Evolutionary conservation across 2,797 vertebrate genomes (phyloP).

Genomic region (Sebastes reedi): DNA sequence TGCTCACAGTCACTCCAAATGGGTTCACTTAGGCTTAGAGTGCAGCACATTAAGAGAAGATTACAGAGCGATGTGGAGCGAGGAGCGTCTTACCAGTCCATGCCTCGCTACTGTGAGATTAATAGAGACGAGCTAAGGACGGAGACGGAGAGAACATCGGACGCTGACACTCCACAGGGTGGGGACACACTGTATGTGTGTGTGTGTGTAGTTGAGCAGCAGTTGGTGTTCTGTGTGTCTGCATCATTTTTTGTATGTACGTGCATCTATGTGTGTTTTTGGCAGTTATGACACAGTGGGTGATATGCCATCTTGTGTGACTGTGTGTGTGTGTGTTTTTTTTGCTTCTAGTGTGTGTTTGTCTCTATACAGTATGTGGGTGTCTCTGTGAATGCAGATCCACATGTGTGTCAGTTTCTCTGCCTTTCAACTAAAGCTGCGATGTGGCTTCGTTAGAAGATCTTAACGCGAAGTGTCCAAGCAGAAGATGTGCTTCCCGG

Average conservation of each 20-base stretch:
- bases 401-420: conserved; percentile 17
- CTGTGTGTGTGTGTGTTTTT: too few species aligned
- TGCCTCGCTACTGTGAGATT: conserved; percentile 88
- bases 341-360: neutral
- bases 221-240: neutral
- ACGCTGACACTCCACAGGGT: conserved; percentile 21
- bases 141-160: conserved; percentile 42
- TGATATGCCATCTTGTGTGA: neutral
- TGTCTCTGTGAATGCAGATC: conserved; percentile 13
- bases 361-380: neutral
- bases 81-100: conserved; percentile 89
- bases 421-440: conserved; percentile 49
- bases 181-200: neutral
- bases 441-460: conserved; percentile 22
- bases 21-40: conserved; percentile 93
- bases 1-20: conserved; percentile 96
- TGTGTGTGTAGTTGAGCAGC: neutral
- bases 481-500: conserved; percentile 47
- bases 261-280: neutral
- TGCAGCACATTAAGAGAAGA: conserved; percentile 84
- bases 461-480: conserved; percentile 57
- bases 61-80: conserved; percentile 75
- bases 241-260: neutral
- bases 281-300: neutral
- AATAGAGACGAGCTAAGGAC: conserved; percentile 80